Conservation (phyloP, 2,888 invertebrate species). For the Cheilosia impressa region DNA sequence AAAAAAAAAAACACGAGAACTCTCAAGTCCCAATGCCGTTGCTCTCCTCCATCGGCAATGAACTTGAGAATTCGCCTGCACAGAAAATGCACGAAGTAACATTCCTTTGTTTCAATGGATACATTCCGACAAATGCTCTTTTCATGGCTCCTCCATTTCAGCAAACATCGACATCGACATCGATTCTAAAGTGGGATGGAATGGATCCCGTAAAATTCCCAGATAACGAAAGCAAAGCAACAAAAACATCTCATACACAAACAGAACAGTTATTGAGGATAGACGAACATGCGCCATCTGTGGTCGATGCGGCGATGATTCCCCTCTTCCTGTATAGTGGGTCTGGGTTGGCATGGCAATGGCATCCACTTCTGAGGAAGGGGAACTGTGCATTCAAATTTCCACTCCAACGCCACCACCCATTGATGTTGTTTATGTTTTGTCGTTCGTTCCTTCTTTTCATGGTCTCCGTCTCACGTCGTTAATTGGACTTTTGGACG, state of each 20-base stretch:
- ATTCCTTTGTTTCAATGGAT: constrained; percentile 58
- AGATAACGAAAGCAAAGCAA: constrained; percentile 42
- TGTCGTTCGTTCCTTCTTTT: constrained; percentile 36
- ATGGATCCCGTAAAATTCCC: constrained; percentile 53
- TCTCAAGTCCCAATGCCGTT: constrained; percentile 42
- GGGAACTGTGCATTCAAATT: constrained; percentile 63
- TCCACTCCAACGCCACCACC: constrained; percentile 71
- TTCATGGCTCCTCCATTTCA: constrained; percentile 48
- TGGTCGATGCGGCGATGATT: constrained; percentile 49
- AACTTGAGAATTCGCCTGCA: constrained; percentile 65
- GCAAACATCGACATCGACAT: constrained; percentile 46
- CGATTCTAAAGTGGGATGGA: constrained; percentile 50
- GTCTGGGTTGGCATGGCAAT: too few relatives aligned
- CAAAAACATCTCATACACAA: constrained; percentile 60
- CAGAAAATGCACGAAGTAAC: constrained; percentile 11
- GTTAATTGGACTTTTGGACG: constrained; percentile 62
- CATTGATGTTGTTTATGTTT: constrained; percentile 59
- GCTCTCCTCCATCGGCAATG: constrained; percentile 58
- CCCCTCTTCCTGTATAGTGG: constrained; percentile 10
- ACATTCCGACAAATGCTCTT: constrained; percentile 49
- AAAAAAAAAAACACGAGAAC: not conserved
- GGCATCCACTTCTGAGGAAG: constrained; percentile 20
- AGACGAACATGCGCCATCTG: constrained; percentile 68
- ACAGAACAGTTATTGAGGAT: constrained; percentile 70
- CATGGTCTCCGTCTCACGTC: constrained; percentile 63